Evolutionary conservation across 2,797 vertebrate species (phyloP).

Genomic region (Gallinago solitaria): DNA sequence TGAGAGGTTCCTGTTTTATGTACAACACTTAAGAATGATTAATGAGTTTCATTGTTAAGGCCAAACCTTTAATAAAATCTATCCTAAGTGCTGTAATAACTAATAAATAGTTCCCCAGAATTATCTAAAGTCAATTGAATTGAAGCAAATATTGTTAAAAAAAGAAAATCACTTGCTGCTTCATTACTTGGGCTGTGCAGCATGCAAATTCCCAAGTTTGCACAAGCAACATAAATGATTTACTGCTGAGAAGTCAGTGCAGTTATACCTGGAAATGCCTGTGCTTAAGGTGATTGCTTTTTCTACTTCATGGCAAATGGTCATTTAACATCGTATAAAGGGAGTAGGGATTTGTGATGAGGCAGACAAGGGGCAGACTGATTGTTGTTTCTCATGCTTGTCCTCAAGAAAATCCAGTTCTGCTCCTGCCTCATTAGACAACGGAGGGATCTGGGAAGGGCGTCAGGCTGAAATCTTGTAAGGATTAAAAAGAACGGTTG

Average conservation of each 20-base stretch:
- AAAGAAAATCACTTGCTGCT: not conserved
- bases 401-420: not conserved
- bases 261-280: not conserved
- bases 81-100: not conserved
- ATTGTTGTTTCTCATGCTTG: not conserved
- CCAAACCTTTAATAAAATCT: not conserved
- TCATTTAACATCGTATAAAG: fast-evolving
- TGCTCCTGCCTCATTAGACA: not conserved
- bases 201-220: not conserved
- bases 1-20: not conserved
- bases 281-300: not conserved
- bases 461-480: not conserved
- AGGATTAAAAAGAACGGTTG: not conserved
- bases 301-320: not conserved
- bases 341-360: not conserved
- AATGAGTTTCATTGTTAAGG: not conserved
- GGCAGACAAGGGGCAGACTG: fast-evolving
- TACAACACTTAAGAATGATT: not conserved
- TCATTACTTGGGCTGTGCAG: not conserved
- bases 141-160: not conserved
- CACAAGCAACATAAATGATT: not conserved
- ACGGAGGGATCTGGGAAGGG: fast-evolving
- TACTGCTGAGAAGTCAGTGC: not conserved
- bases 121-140: not conserved
- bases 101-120: not conserved